phyloP scores from a whole-genome alignment of 64 coral and sea anemone species.

The Pocillopora damicornis region DNA sequence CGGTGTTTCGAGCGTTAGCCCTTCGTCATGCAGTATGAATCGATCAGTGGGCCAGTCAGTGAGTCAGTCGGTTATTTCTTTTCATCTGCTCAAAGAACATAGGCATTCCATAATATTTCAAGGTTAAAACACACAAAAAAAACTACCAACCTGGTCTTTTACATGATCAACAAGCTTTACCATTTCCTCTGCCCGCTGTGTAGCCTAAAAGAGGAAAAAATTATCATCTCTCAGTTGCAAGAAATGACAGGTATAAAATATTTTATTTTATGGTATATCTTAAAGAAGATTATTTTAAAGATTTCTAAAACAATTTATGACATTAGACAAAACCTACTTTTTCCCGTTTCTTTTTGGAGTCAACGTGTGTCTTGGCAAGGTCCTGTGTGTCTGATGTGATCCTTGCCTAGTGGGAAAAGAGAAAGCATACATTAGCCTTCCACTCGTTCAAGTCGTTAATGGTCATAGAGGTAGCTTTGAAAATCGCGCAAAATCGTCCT shows the following conservation, averaged over 20 bases:
- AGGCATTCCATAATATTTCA: not conserved
- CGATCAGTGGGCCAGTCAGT: not conserved
- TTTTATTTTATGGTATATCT: not conserved
- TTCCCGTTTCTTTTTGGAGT: slow-evolving; percentile 89
- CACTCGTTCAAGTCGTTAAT: no score
- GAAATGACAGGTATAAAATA: not conserved
- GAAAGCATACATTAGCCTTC: not conserved
- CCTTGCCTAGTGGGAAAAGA: slow-evolving; percentile 43
- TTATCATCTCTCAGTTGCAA: not conserved
- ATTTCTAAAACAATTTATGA: not conserved
- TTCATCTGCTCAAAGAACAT: not conserved
- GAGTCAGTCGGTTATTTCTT: not conserved
- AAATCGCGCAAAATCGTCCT: no score
- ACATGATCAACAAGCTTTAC: slow-evolving; percentile 82
- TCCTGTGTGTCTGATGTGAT: slow-evolving; percentile 80
- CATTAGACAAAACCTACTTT: slow-evolving; percentile 40
- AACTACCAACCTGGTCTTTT: slow-evolving; percentile 52
- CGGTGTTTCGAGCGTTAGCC: no score
- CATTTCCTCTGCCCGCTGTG: slow-evolving; percentile 66
- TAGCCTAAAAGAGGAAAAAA: slow-evolving; percentile 30
- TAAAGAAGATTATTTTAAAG: not conserved
- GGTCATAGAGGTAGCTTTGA: no score
- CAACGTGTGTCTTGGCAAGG: slow-evolving; percentile 56
- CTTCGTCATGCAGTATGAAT: no score
- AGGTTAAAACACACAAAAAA: not conserved